A percentile compares a stretch with the other conserved stretches of the same genome.
Evolutionary conservation across 2,113 vertebrate species (phyloP).

Genomic region (Maylandia zebra): DNA sequence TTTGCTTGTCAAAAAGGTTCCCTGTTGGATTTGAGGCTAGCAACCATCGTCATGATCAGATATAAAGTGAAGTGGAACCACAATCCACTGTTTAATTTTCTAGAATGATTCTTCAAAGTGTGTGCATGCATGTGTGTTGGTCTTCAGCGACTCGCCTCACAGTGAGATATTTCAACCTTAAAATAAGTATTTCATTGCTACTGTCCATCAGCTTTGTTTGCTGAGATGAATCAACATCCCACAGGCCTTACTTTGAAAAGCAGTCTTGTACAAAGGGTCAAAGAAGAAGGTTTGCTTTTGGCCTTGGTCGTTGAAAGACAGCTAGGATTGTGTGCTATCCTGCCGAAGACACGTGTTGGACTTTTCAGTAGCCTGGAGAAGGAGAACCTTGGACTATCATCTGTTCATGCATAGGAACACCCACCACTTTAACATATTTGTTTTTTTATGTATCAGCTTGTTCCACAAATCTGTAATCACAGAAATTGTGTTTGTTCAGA

Average conservation of each 20-base stretch:
- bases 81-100: neutral
- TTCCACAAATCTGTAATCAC: neutral
- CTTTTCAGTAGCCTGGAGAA: neutral
- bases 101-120: neutral
- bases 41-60: neutral
- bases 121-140: neutral
- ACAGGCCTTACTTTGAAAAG: slow-evolving; percentile 15
- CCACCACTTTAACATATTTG: neutral
- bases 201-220: slow-evolving; percentile 23
- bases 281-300: neutral
- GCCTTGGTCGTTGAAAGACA: slow-evolving; percentile 33
- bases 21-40: neutral
- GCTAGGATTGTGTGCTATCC: neutral
- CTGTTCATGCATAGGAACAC: neutral
- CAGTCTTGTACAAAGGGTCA: slow-evolving; percentile 22
- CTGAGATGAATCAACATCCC: slow-evolving; percentile 23
- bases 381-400: slow-evolving; percentile 36
- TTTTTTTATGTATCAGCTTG: neutral
- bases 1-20: neutral
- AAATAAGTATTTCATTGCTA: neutral
- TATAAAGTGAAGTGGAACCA: neutral
- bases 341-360: neutral
- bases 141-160: neutral
- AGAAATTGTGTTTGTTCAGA: neutral
- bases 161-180: neutral